Percentiles rank a stretch among this genome's conserved stretches.
Evolutionary conservation across 2,113 vertebrate genomes (phyloP).

Genomic region (Plecotus auritus): DNA sequence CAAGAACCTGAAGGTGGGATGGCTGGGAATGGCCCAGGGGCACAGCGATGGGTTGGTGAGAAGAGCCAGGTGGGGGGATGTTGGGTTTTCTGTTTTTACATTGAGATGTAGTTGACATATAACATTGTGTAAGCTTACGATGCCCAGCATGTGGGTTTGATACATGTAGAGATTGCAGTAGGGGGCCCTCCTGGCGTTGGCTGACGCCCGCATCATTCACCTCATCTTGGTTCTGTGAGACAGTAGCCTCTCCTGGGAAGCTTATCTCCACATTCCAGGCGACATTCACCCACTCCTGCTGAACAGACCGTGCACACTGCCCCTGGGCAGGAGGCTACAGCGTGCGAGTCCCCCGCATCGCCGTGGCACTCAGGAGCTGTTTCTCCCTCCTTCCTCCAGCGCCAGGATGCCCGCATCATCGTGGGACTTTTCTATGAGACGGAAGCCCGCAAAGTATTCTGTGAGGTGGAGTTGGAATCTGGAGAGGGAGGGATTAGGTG

Average conservation of each 20-base stretch:
- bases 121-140: background rate
- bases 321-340: background rate
- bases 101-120: background rate
- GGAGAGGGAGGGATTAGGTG: background rate
- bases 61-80: background rate
- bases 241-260: background rate
- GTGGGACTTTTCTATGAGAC: conserved; percentile 98
- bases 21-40: rapidly evolving
- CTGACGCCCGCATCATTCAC: background rate
- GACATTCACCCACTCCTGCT: background rate
- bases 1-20: conserved; percentile 93
- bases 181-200: rapidly evolving
- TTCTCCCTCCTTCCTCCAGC: conserved; percentile 76
- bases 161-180: background rate
- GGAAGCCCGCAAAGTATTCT: conserved; percentile 95
- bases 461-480: conserved; percentile 85
- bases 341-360: too few relatives aligned
- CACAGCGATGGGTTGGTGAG: background rate
- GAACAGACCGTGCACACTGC: background rate
- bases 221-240: background rate
- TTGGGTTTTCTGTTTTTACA: background rate
- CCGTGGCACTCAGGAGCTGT: background rate
- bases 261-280: background rate
- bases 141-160: background rate
- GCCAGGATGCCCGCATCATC: conserved; percentile 95